Evolutionary conservation across 1,140 invertebrate genomes (phyloP).

Genomic region (Bilobella aurantiaca): DNA sequence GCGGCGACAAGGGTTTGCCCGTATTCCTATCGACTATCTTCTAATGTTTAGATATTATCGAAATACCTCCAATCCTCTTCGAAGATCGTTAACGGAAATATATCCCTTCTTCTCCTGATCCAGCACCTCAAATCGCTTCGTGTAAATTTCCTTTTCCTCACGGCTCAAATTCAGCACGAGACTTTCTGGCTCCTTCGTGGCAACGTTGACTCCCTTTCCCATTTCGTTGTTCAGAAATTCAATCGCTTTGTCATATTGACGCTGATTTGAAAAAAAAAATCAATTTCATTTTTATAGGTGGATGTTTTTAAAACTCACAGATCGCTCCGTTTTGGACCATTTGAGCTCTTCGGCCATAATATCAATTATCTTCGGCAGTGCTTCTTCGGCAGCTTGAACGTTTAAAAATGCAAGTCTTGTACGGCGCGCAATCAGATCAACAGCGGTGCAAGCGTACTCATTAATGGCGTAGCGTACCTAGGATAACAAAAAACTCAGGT

Average conservation of each 20-base stretch:
- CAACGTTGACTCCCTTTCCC: constrained; percentile 87
- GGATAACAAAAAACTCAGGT: constrained; percentile 28
- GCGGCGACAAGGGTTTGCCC: too few species aligned
- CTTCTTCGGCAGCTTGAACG: constrained; percentile 91
- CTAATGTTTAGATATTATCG: background rate
- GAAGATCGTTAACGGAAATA: constrained; percentile 93
- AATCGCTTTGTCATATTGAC: constrained; percentile 63
- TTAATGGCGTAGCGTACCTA: constrained; percentile 76
- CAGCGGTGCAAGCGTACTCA: constrained; percentile 91
- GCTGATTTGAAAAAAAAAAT: constrained; percentile 43
- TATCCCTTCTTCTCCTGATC: constrained; percentile 95
- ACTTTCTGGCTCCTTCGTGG: constrained; percentile 61
- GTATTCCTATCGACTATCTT: too few species aligned
- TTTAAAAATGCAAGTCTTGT: constrained; percentile 91
- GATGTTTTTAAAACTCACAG: too few species aligned
- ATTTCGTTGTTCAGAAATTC: constrained; percentile 89
- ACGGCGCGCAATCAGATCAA: constrained; percentile 91
- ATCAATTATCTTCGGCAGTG: constrained; percentile 77
- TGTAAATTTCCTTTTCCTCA: constrained; percentile 87
- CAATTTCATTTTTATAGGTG: background rate
- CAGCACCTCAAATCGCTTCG: constrained; percentile 87
- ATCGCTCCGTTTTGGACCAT: constrained; percentile 77
- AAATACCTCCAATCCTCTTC: constrained; percentile 80
- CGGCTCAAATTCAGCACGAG: constrained; percentile 87
- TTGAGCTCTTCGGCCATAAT: constrained; percentile 90